Evolutionary conservation across 1,140 invertebrate species (phyloP).

Genomic region (Pseudomyrmex pallidus): DNA sequence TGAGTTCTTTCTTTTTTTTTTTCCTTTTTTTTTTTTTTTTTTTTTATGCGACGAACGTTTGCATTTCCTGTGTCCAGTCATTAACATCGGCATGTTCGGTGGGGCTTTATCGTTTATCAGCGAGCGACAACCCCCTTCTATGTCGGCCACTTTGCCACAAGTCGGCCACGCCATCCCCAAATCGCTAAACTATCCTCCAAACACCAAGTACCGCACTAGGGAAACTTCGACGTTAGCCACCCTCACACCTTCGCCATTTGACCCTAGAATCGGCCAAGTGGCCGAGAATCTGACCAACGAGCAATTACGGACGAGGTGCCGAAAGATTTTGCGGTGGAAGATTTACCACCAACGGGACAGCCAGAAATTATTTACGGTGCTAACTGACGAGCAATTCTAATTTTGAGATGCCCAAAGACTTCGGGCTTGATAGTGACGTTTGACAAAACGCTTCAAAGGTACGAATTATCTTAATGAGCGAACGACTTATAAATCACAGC

Average conservation of each 20-base stretch:
- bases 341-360: slow-evolving; percentile 51
- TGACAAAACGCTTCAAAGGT: slow-evolving; percentile 55
- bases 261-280: slow-evolving; percentile 74
- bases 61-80: slow-evolving; percentile 58
- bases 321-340: slow-evolving; percentile 67
- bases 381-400: slow-evolving; percentile 44
- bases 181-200: slow-evolving; percentile 81
- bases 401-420: slow-evolving; percentile 28
- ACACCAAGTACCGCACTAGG: slow-evolving; percentile 78
- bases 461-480: slow-evolving; percentile 57
- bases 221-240: slow-evolving; percentile 76
- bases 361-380: slow-evolving; percentile 49
- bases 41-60: slow-evolving; percentile 62
- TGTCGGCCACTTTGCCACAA: slow-evolving; percentile 76
- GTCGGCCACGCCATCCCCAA: slow-evolving; percentile 77
- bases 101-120: slow-evolving; percentile 64
- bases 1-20: slow-evolving; percentile 3
- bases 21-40: neutral
- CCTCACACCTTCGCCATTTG: slow-evolving; percentile 68
- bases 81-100: slow-evolving; percentile 48
- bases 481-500: slow-evolving; percentile 47
- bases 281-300: slow-evolving; percentile 70
- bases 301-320: slow-evolving; percentile 66
- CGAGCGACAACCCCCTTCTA: slow-evolving; percentile 65
- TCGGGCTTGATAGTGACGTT: slow-evolving; percentile 49